phyloP scores from a whole-genome alignment of 2,888 invertebrate genomes.

The Tenthredo amoena region DNA sequence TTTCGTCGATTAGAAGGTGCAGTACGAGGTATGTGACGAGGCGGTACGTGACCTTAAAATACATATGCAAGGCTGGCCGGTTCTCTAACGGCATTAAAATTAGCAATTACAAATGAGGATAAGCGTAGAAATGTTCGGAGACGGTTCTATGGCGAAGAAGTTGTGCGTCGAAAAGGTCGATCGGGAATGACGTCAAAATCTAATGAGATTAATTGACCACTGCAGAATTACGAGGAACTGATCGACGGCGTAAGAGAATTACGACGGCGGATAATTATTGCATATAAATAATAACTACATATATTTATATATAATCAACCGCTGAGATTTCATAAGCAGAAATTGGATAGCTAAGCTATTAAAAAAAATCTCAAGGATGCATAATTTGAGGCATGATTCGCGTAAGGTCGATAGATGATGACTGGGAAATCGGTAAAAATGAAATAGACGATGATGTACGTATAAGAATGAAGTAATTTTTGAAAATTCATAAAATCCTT shows the following conservation, averaged over 20 bases:
- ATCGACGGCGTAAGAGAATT: background rate
- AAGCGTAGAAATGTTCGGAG: background rate
- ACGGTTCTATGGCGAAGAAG: background rate
- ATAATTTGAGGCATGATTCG: background rate
- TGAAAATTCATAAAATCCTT: background rate
- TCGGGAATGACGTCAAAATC: slow-evolving; percentile 1
- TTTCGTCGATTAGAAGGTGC: background rate
- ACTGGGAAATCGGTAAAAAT: background rate
- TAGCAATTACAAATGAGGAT: background rate
- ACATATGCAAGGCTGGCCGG: background rate
- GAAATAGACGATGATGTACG: background rate
- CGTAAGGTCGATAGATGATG: background rate
- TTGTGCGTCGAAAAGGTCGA: background rate
- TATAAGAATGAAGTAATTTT: background rate
- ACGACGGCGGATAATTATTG: background rate
- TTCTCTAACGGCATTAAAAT: background rate
- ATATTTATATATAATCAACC: background rate
- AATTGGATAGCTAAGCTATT: background rate
- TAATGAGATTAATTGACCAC: background rate
- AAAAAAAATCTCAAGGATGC: background rate
- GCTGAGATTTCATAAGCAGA: background rate
- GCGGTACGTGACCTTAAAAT: background rate
- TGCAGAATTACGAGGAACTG: background rate
- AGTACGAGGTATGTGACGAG: background rate
- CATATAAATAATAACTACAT: background rate